Conservation (phyloP, 2,888 invertebrate species). For the Lepidocyrtoides sp. region DNA sequence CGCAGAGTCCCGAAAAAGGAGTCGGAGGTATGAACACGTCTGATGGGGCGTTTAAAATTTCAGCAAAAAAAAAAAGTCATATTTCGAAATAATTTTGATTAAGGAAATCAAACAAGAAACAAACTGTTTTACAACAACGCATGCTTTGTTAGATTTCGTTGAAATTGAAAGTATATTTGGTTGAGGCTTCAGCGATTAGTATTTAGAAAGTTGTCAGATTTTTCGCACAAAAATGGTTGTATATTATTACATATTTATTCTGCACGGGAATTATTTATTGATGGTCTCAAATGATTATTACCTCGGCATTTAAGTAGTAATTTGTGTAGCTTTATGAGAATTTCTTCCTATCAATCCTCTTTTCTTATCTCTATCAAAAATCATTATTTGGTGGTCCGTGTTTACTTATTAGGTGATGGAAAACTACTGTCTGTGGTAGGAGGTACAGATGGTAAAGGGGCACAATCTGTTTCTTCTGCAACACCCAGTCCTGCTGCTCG, state of each 20-base stretch:
- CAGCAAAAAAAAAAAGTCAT: not conserved
- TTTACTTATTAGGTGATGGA: constrained; percentile 82
- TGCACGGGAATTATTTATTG: not conserved
- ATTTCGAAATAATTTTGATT: not conserved
- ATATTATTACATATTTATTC: not conserved
- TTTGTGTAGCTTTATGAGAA: not conserved
- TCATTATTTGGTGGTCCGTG: constrained; percentile 66
- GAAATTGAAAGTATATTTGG: too few relatives aligned
- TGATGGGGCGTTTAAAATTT: not conserved
- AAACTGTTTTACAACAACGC: not conserved
- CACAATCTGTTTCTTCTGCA: constrained; percentile 79
- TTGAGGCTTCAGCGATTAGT: not conserved
- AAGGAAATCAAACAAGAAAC: not conserved
- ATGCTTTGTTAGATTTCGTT: not conserved
- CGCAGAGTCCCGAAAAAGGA: constrained; percentile 78
- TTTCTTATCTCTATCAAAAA: not conserved
- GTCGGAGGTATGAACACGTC: constrained; percentile 43
- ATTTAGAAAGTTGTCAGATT: not conserved
- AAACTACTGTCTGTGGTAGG: constrained; percentile 67
- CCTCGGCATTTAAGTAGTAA: too few relatives aligned
- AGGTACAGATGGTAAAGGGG: constrained; percentile 68
- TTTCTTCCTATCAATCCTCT: not conserved
- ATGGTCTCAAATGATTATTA: not conserved
- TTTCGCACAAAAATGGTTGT: too few relatives aligned
- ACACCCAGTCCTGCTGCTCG: constrained; percentile 85